These are phyloP conservation scores for Catharus fuscescens DNA, from an alignment of 2,113 vertebrate genomes.

Conservation along the genomic window DNA sequence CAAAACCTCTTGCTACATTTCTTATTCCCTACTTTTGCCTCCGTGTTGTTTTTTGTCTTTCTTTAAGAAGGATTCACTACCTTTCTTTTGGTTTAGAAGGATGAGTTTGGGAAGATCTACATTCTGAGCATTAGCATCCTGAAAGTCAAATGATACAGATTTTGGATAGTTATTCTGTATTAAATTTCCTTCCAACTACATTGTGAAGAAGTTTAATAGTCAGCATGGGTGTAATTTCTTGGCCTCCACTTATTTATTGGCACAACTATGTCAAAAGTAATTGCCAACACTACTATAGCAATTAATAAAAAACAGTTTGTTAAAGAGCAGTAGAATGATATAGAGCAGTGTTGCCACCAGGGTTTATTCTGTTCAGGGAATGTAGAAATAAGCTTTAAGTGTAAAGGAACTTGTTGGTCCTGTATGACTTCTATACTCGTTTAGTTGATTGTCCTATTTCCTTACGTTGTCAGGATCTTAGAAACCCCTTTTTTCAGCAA, in stretches of 20 bases:
- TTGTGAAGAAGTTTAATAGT: background rate
- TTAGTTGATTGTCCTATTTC: background rate
- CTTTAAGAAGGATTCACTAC: background rate
- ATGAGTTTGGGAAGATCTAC: background rate
- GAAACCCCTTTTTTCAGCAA: background rate
- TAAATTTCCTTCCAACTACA: background rate
- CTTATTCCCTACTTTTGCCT: background rate
- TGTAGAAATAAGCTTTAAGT: background rate
- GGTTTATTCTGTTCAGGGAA: background rate
- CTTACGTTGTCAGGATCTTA: background rate
- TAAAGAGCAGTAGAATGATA: background rate
- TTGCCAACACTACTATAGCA: background rate
- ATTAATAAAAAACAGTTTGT: background rate
- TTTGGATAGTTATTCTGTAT: background rate
- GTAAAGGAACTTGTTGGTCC: background rate
- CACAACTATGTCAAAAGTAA: background rate
- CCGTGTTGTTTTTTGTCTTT: background rate
- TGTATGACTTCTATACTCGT: background rate
- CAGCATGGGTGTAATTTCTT: background rate
- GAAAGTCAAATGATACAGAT: background rate
- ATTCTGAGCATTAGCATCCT: background rate
- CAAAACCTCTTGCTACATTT: background rate
- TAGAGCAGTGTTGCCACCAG: background rate
- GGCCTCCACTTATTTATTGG: background rate
- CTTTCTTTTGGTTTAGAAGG: background rate